Conservation (phyloP, 1,140 invertebrate genomes). For the Ridgeia piscesae region DNA sequence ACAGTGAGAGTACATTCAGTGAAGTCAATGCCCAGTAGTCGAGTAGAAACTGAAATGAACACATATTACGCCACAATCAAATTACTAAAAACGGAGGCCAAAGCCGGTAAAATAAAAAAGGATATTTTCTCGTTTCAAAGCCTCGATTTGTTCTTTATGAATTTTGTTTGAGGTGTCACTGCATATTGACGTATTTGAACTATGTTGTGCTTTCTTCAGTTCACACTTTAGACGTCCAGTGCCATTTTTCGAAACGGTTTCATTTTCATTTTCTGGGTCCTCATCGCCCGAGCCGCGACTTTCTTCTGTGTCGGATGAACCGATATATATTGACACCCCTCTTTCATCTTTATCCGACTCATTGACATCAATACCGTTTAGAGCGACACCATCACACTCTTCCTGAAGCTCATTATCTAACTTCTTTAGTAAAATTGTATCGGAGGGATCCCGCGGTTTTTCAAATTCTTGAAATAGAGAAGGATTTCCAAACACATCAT, state of each 20-base stretch:
- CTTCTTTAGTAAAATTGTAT: conserved; percentile 42
- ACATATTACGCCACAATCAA: neutral
- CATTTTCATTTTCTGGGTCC: conserved; percentile 23
- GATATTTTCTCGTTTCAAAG: conserved; percentile 28
- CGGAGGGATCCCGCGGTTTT: conserved; percentile 40
- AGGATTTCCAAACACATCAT: conserved; percentile 44
- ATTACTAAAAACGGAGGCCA: conserved; percentile 33
- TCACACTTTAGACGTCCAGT: neutral
- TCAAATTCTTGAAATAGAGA: conserved; percentile 51
- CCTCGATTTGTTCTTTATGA: conserved; percentile 19
- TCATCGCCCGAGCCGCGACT: conserved; percentile 29
- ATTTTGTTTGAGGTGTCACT: conserved; percentile 16
- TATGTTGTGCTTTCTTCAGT: neutral
- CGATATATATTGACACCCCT: neutral
- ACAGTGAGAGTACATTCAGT: too few species aligned
- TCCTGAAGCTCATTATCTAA: conserved; percentile 32
- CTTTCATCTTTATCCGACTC: conserved; percentile 29
- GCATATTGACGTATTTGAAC: neutral
- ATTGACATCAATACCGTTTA: conserved; percentile 30
- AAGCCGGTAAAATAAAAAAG: conserved; percentile 39
- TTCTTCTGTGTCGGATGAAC: neutral
- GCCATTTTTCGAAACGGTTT: neutral
- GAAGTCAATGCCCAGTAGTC: too few species aligned
- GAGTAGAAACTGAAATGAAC: too few species aligned
- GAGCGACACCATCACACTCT: conserved; percentile 42